A percentile compares a stretch with the other conserved stretches of the same genome.
phyloP scores from a whole-genome alignment of 2,797 vertebrate genomes.

The Hippoglossus hippoglossus region DNA sequence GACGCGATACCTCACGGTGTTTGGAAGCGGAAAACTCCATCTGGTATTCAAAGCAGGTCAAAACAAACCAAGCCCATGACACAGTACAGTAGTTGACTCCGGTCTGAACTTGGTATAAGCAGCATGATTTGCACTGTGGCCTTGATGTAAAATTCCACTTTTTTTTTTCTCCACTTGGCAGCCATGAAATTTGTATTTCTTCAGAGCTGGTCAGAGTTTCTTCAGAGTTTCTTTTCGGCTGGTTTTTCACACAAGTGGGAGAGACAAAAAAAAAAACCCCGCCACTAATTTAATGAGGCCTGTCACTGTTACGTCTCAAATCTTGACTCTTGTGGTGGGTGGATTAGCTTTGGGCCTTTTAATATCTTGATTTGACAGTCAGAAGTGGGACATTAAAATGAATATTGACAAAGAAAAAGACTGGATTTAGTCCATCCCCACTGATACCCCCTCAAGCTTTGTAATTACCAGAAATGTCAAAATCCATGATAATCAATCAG shows the following conservation, averaged over 20 bases:
- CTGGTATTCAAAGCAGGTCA: neutral
- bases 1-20: neutral
- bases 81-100: no score
- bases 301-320: neutral
- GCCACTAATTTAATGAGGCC: no score
- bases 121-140: neutral
- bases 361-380: constrained; percentile 9
- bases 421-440: neutral
- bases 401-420: constrained; percentile 11
- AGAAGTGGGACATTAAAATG: constrained; percentile 1
- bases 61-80: neutral
- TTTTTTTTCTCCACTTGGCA: constrained; percentile 25
- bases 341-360: neutral
- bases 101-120: neutral
- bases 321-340: neutral
- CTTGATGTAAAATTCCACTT: constrained; percentile 42
- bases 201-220: neutral
- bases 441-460: constrained; percentile 7
- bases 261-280: neutral
- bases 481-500: constrained; percentile 14
- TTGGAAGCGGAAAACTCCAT: neutral
- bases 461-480: constrained; percentile 14
- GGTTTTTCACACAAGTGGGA: no score
- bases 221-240: no score
- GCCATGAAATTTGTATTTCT: constrained; percentile 31